Evolutionary conservation across 2,888 invertebrate species (phyloP), one percentile per base, ranked within the genome.

Genomic region (Cecidostiba fungosa): DNA sequence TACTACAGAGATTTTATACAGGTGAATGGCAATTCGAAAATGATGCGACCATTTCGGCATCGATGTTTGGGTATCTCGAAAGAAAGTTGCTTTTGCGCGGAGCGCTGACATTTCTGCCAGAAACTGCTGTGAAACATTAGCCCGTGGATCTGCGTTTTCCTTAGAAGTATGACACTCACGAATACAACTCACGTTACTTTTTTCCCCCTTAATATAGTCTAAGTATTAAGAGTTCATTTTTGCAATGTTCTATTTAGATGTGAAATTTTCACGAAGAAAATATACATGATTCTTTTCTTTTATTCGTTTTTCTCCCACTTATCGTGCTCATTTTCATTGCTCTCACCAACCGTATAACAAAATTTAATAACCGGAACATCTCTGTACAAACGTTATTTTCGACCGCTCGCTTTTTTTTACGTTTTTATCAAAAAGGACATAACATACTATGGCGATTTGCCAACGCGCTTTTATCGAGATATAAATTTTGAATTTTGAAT

Each of bases 321-420:
- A 70, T 77, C 86, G 81, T 84, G 81, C 82, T 82, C 88, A 82
- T 82, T 87, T 80, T 70, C 77, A 43, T 87, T 79, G 81, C 47
- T 81, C 82, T 88, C 87, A 47, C 76, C 87, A 86, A 85, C 85
- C 90, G 85, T 89, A 90, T 93, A 93, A 93, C 92, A 93, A 93
- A 93, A 93, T 93, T 93, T 92, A 92, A 93, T 93, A 93, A 93
- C 92, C 93, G 92, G 92, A 93, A 93, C 91, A 93, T 93, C 91
- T 93, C 92, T 93, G 93, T 93, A 93, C 93, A 93, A 93, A 93
- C 92, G 88, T 92, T 92, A 90, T 90, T 89, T 86, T 86, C 84
- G 84, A 85, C 84, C 77, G 69, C 84, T 86, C 84, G 50, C 86
- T 84, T 89, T 89, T 88, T 88, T 82, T 82, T 85, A 86, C 69